These are phyloP conservation scores for Seriola dumerili DNA, from an alignment of 2,113 vertebrate genomes.

Conservation along the genomic window DNA sequence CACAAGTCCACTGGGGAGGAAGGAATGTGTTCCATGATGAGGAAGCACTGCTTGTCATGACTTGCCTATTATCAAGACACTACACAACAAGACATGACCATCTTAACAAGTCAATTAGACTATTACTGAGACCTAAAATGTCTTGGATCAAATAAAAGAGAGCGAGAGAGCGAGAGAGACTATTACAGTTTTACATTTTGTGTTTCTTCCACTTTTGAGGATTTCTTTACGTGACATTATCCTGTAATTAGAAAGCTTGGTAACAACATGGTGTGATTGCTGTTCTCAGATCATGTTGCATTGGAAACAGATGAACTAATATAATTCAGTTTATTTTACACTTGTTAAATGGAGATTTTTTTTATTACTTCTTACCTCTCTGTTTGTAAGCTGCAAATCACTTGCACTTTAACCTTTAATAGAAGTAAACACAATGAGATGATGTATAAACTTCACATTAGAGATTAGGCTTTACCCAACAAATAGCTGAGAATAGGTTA, in stretches of 20 bases:
- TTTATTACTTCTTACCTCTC: too few species aligned
- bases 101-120: constrained; percentile 15
- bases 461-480: too few species aligned
- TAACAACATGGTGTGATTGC: not conserved
- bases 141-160: not conserved
- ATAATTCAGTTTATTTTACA: constrained; percentile 2
- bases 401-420: too few species aligned
- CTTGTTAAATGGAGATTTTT: too few species aligned
- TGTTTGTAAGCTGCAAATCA: too few species aligned
- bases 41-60: constrained; percentile 41
- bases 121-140: not conserved
- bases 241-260: not conserved
- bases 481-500: too few species aligned
- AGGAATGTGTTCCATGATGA: constrained; percentile 36
- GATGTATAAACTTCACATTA: too few species aligned
- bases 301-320: too few species aligned
- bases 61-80: constrained; percentile 45
- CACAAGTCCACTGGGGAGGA: constrained; percentile 34
- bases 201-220: too few species aligned
- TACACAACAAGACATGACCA: constrained; percentile 27
- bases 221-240: not conserved
- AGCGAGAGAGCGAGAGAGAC: not conserved
- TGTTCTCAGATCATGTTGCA: too few species aligned
- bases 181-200: not conserved
- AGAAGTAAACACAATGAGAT: too few species aligned